Percentiles rank a stretch among this genome's conserved stretches.
Evolutionary conservation across 2,888 invertebrate species (phyloP).

Genomic region (Hecatera dysodea): DNA sequence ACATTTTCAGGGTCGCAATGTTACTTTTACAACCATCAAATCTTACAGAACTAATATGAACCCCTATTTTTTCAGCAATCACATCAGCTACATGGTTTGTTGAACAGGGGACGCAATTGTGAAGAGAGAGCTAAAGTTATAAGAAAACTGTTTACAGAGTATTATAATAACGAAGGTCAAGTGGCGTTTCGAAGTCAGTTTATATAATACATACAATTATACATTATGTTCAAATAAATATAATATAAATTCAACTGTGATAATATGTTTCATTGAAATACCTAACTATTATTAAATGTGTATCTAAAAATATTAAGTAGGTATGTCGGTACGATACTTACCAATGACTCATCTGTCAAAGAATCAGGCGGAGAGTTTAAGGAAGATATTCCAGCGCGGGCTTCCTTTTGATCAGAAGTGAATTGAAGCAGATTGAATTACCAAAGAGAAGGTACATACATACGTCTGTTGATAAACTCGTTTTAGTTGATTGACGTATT

Average conservation of each 20-base stretch:
- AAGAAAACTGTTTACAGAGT: slow-evolving; percentile 1
- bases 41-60: no score
- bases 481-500: no score
- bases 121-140: not conserved
- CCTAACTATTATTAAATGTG: not conserved
- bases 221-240: slow-evolving; percentile 1
- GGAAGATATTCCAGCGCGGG: slow-evolving; percentile 7
- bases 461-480: no score
- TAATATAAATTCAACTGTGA: not conserved
- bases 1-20: no score
- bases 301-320: not conserved
- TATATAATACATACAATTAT: slow-evolving; percentile 1
- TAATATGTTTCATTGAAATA: not conserved
- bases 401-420: not conserved
- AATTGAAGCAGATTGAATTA: no score
- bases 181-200: not conserved
- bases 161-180: slow-evolving; percentile 1
- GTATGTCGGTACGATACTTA: no score
- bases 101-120: no score
- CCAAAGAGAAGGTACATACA: no score
- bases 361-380: slow-evolving; percentile 8
- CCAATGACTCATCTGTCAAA: slow-evolving; percentile 4
- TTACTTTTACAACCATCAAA: no score
- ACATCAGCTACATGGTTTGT: no score
- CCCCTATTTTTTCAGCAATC: no score